Evolutionary conservation across 2,797 vertebrate genomes (phyloP).

Genomic region (Mycteria americana): DNA sequence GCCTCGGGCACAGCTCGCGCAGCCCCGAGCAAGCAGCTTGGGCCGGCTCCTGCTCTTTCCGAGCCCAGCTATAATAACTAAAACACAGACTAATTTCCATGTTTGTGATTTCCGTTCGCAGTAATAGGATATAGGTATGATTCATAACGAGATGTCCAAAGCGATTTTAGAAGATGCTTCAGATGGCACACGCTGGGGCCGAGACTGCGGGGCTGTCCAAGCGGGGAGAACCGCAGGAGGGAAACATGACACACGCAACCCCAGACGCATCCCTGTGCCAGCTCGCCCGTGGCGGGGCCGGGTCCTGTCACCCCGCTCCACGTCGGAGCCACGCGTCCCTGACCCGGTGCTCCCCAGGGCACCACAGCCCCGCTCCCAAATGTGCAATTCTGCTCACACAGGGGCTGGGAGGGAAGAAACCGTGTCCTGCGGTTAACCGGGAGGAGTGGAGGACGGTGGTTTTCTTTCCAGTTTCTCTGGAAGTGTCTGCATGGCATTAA

Average conservation of each 20-base stretch:
- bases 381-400: not conserved
- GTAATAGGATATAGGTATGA: constrained; percentile 43
- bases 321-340: fast-evolving
- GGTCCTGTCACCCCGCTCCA: not conserved
- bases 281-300: fast-evolving
- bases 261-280: not conserved
- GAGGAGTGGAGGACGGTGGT: not conserved
- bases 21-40: constrained; percentile 39
- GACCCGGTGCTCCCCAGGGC: not conserved
- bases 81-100: not conserved
- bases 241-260: not conserved
- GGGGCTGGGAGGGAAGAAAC: not conserved
- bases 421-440: not conserved
- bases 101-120: not conserved
- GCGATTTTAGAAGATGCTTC: not conserved
- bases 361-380: not conserved
- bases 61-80: not conserved
- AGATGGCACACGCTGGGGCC: not conserved
- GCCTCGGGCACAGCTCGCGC: not conserved
- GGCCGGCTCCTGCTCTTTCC: constrained; percentile 53
- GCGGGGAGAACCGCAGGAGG: not conserved
- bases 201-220: fast-evolving
- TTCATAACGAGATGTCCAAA: constrained; percentile 39
- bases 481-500: not conserved
- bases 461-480: not conserved